Evolutionary conservation across 2,888 invertebrate species (phyloP), one percentile per base, ranked within the genome.

Genomic region (Hedya salicella): DNA sequence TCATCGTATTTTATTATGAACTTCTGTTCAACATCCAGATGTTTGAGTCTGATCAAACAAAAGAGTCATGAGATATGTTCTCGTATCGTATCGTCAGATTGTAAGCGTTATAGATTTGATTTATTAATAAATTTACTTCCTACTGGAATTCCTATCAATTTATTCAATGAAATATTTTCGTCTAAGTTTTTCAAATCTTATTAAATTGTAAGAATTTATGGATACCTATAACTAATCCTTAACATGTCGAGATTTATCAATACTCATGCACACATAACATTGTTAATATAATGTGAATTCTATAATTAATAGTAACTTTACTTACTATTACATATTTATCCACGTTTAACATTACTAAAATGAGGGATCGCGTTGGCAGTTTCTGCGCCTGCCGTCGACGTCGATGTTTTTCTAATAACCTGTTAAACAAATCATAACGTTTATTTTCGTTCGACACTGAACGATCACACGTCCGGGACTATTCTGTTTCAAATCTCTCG

Each of bases 1-100:
- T 91, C 88, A 85, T 88, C 85, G 89, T 91, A 89, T 89, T 90
- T 91, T 91, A 91, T 91, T 91, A 92, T 92, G 91, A 92, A 91
- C 90, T 91, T 89, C 91, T 92, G 91, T 87, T 88, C 87, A 88
- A 83, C 86, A 87, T 91, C 92, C 91, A 91, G 91, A 91, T 91
- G 91, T 90, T 88, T 84, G 79, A 86, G 80, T 85, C 80, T 86
- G 90, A 90, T 91, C 91, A 91, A 91, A 92, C 92, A 91, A 90
- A 90, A 89, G 88, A 88, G 87, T 87, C 87, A 89, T 90, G 86
- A 87, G 84, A 85, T 84, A 80, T 86, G 87, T 86, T 85, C 82
- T 81, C 81, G 78, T 77, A 78, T 81, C 81, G 78, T 77, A 78
- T 77, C 81, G 80, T 85, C 83, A 82, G 86, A 85, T 78, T 85